Evolutionary conservation across 2,797 vertebrate species (phyloP).

Genomic region (Liparis tanakae): DNA sequence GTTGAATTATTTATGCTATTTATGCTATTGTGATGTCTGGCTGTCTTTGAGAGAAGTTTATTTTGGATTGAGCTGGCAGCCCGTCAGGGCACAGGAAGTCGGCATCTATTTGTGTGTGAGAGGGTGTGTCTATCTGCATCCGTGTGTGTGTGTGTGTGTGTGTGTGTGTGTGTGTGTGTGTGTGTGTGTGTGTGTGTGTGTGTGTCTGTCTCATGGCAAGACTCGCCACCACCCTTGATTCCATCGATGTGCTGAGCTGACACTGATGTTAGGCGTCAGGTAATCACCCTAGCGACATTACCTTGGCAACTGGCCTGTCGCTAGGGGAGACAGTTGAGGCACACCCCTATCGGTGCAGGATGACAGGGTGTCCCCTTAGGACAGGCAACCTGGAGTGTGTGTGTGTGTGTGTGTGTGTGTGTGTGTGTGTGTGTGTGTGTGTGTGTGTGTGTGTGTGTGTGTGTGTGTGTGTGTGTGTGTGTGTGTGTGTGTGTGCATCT

Average conservation of each 20-base stretch:
- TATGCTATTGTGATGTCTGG: conserved; percentile 73
- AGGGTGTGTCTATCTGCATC: conserved; percentile 15
- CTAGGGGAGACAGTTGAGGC: conserved; percentile 74
- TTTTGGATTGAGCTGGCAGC: conserved; percentile 75
- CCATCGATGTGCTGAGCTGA: conserved; percentile 57
- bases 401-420: conserved; percentile 25
- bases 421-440: conserved; percentile 38
- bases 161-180: conserved; percentile 31
- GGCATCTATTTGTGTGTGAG: conserved; percentile 45
- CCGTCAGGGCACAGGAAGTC: conserved; percentile 67
- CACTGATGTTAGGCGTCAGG: conserved; percentile 72
- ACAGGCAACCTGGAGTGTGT: conserved; percentile 51
- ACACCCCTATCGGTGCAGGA: conserved; percentile 58
- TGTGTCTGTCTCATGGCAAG: conserved; percentile 39
- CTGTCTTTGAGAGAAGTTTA: conserved; percentile 75
- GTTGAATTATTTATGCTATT: conserved; percentile 79
- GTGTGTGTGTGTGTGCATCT: conserved; percentile 36
- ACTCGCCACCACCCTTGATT: conserved; percentile 61
- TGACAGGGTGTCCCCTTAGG: conserved; percentile 72
- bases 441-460: conserved; percentile 37
- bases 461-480: conserved; percentile 38
- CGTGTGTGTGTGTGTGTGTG: conserved; percentile 18
- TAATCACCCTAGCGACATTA: conserved; percentile 72
- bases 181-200: conserved; percentile 25
- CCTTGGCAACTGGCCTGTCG: conserved; percentile 75